Evolutionary conservation across 2,113 vertebrate species (phyloP), one percentile per base, ranked within the genome.

Genomic region (Centrocercus urophasianus): DNA sequence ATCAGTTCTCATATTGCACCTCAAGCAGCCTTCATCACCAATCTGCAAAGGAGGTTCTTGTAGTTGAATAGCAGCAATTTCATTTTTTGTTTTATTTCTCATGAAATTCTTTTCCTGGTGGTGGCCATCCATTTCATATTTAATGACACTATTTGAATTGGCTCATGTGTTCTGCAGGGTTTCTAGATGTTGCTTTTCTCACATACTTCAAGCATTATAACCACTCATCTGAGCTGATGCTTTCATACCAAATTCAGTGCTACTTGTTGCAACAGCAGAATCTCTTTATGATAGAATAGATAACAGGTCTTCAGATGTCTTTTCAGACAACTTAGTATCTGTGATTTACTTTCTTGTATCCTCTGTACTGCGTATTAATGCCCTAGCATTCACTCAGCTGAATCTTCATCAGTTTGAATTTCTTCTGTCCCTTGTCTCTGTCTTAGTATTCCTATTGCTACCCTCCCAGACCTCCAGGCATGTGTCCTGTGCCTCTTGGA

Each of bases 141-240:
- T 54, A 87, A 87, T 75, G 42, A 34, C 22, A 59, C 57, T 0
- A 47, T 69, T 47, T 79, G 19, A 69, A 65, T 30, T 69, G 19
- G 10, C 57, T 73, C 11, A 17, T 79, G 61, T 82, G 17, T 60
- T 84, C 61, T 82, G 27, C 20, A 75, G 57, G 4, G 7, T 73
- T 93, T 89, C 18, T 54, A 85, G 84, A 34, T 56, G 38, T n/a
- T 93, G 63, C 13, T 91, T 95, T 91, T 47, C n/a, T 52, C 69
- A 43, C 20, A 36, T 25, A 64, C 6, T 61, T 76, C 12, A 12
- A 57, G 32, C 16, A 9, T 56, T 11, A 50, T 67, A 42, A 25
- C 78, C 66, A 20, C 52, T 56, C 22, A 17, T 38, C 89, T 48
- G 21, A 82, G 43, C 8, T 57, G 34, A 71, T 67, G 32, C 5